Evolutionary conservation across 2,888 invertebrate genomes (phyloP).

Genomic region (Barypeithes pellucidus): DNA sequence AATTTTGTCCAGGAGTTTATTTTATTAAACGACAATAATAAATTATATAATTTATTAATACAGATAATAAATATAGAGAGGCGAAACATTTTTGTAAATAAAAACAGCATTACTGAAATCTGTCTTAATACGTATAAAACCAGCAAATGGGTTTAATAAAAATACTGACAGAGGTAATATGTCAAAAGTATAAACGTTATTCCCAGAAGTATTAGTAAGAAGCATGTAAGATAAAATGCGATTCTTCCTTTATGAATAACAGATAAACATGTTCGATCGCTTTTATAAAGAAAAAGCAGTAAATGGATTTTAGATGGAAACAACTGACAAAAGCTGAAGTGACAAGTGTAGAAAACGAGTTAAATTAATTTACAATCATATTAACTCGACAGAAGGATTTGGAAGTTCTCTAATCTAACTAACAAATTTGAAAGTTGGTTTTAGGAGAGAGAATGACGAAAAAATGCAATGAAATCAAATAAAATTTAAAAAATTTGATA

Average conservation of each 20-base stretch:
- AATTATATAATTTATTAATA: background rate
- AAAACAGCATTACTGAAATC: background rate
- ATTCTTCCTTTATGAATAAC: background rate
- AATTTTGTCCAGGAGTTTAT: too few relatives aligned
- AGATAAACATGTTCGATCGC: background rate
- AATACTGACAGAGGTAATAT: constrained; percentile 5
- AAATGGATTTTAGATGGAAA: background rate
- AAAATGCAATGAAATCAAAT: too few relatives aligned
- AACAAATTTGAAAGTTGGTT: too few relatives aligned
- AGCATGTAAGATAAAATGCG: background rate
- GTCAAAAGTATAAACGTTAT: constrained; percentile 4
- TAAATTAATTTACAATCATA: too few relatives aligned
- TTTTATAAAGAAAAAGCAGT: background rate
- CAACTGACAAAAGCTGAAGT: background rate
- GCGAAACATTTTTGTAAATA: background rate
- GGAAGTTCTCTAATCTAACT: too few relatives aligned
- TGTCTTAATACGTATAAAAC: background rate
- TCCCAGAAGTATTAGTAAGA: background rate
- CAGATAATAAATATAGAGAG: background rate
- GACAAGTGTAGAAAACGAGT: too few relatives aligned
- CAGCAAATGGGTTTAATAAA: background rate
- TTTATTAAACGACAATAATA: background rate
- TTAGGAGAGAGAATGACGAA: too few relatives aligned
- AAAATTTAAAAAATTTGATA: too few relatives aligned
- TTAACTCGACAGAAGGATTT: too few relatives aligned